phyloP scores from a whole-genome alignment of 2,888 invertebrate genomes.

The Zygothrica quintamaculata region DNA sequence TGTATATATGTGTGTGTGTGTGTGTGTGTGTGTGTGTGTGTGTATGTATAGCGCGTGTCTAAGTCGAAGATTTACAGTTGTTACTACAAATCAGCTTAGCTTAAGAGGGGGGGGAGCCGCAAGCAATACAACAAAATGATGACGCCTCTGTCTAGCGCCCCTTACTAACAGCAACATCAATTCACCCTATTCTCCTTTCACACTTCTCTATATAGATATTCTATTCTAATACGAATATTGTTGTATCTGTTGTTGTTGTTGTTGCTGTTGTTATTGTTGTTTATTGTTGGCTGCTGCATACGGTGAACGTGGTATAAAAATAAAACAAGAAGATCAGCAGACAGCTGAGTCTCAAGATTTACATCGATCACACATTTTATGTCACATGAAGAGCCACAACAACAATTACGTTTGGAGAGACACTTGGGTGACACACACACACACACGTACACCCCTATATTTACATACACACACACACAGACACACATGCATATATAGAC shows the following conservation, averaged over 20 bases:
- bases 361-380: slow-evolving; percentile 81
- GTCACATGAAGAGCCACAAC: slow-evolving; percentile 69
- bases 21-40: too few relatives aligned
- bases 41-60: slow-evolving; percentile 39
- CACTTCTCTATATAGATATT: slow-evolving; percentile 1
- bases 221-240: too few relatives aligned
- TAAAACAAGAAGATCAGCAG: slow-evolving; percentile 74
- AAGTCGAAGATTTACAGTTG: slow-evolving; percentile 66
- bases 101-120: slow-evolving; percentile 35
- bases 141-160: slow-evolving; percentile 37
- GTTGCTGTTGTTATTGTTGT: slow-evolving; percentile 2
- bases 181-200: background rate
- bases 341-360: slow-evolving; percentile 74
- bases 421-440: slow-evolving; percentile 68
- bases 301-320: slow-evolving; percentile 61
- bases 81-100: slow-evolving; percentile 72
- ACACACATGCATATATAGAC: slow-evolving; percentile 3
- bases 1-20: too few relatives aligned
- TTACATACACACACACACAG: background rate
- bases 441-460: slow-evolving; percentile 8
- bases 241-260: too few relatives aligned
- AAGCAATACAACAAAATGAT: slow-evolving; percentile 25
- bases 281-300: slow-evolving; percentile 34
- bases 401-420: slow-evolving; percentile 63
- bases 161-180: background rate